These are phyloP conservation scores for Potamilus streckersoni DNA, from an alignment of 1,140 invertebrate genomes.

Conservation along the genomic window DNA sequence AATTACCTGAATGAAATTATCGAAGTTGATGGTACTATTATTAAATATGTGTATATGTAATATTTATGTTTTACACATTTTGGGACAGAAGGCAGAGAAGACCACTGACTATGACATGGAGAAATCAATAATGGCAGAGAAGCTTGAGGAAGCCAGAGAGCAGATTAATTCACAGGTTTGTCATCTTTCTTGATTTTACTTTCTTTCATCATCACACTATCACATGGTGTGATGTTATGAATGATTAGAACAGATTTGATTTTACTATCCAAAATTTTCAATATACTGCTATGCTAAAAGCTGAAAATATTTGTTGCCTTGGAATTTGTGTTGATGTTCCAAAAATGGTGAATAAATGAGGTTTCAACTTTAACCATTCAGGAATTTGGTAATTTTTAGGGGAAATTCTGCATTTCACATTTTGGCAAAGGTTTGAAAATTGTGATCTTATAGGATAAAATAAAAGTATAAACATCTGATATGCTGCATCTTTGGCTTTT, in stretches of 20 bases:
- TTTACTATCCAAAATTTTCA: background rate
- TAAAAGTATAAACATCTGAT: too few species aligned
- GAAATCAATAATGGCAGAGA: slow-evolving; percentile 4
- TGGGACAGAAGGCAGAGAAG: slow-evolving; percentile 1
- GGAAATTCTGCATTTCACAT: too few species aligned
- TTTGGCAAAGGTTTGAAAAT: too few species aligned
- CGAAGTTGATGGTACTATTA: too few species aligned
- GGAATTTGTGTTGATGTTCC: background rate
- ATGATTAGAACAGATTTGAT: background rate
- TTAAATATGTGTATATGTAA: too few species aligned
- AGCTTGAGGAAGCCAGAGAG: slow-evolving; percentile 41
- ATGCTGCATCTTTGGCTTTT: too few species aligned
- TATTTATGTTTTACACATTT: background rate
- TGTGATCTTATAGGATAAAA: too few species aligned
- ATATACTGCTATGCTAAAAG: background rate
- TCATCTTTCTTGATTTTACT: background rate
- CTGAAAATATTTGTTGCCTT: background rate
- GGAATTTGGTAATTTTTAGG: background rate
- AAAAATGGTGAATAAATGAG: background rate
- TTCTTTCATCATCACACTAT: background rate
- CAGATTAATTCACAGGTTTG: slow-evolving; percentile 41
- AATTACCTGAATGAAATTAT: too few species aligned
- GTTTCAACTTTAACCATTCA: background rate
- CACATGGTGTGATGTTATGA: background rate
- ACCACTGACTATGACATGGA: background rate